These are phyloP conservation scores for Mesochorus sp. DNA, from an alignment of 2,888 invertebrate species.

Conservation along the genomic window DNA sequence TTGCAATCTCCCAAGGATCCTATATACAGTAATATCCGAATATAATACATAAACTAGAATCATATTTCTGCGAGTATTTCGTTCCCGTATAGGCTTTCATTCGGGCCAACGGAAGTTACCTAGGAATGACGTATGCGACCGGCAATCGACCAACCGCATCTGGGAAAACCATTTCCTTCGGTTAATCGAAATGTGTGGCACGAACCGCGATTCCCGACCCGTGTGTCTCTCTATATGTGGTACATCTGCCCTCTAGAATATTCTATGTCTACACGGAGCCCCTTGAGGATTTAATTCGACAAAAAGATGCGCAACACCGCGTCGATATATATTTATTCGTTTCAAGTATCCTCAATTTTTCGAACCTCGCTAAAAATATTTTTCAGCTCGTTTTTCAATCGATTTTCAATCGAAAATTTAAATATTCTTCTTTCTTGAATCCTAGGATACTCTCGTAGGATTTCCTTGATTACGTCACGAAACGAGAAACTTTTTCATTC, in stretches of 20 bases:
- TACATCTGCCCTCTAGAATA: neutral
- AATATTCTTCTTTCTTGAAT: no score
- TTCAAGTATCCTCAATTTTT: no score
- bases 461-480: no score
- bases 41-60: slow-evolving; percentile 9
- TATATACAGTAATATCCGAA: neutral
- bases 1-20: neutral
- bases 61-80: slow-evolving; percentile 30
- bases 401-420: no score
- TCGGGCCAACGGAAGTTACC: slow-evolving; percentile 36
- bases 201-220: slow-evolving; percentile 47
- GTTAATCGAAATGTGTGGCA: slow-evolving; percentile 77
- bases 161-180: slow-evolving; percentile 78
- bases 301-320: no score
- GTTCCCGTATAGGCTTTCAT: slow-evolving; percentile 16
- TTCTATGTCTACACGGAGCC: neutral
- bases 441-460: no score
- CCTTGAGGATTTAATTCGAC: neutral
- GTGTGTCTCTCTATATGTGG: neutral
- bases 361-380: no score
- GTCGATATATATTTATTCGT: no score
- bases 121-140: slow-evolving; percentile 61
- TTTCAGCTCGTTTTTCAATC: no score
- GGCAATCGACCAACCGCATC: slow-evolving; percentile 75
- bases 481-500: no score